phyloP scores from a whole-genome alignment of 2,113 vertebrate species.

The Speoplatyrhinus poulsoni region DNA sequence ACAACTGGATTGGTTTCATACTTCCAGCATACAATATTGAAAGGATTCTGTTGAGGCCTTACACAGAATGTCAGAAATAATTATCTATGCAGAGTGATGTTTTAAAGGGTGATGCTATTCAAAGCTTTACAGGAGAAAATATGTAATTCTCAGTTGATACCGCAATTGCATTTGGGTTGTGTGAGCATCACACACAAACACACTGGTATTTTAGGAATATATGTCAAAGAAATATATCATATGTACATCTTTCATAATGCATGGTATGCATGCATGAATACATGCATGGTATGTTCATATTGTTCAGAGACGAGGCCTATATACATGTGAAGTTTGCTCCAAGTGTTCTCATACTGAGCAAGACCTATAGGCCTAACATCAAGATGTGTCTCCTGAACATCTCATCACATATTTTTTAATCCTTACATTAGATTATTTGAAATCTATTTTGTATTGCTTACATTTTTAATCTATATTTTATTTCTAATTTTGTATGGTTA shows the following conservation, averaged over 20 bases:
- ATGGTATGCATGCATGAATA: neutral
- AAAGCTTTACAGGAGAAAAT: constrained; percentile 61
- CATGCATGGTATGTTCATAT: constrained; percentile 23
- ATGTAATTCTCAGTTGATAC: constrained; percentile 47
- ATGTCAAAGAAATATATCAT: constrained; percentile 41
- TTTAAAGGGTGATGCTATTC: constrained; percentile 62
- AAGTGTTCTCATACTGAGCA: neutral
- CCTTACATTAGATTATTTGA: neutral
- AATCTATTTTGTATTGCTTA: neutral
- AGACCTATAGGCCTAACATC: neutral
- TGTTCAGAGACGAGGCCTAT: too few relatives aligned
- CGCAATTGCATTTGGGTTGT: constrained; percentile 51
- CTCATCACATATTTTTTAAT: neutral
- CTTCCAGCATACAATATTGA: constrained; percentile 49
- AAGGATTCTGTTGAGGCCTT: constrained; percentile 38
- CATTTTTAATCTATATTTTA: neutral
- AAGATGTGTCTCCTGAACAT: neutral
- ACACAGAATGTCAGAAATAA: constrained; percentile 57
- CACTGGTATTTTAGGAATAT: constrained; percentile 67
- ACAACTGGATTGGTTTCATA: constrained; percentile 59
- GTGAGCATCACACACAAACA: constrained; percentile 46
- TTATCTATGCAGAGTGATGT: constrained; percentile 65
- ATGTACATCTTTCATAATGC: constrained; percentile 33
- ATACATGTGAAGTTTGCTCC: constrained; percentile 18
- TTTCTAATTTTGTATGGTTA: too few relatives aligned